Base-by-base conservation (phyloP, 2,888 invertebrate genomes). In the Priocnemis perturbator region DNA sequence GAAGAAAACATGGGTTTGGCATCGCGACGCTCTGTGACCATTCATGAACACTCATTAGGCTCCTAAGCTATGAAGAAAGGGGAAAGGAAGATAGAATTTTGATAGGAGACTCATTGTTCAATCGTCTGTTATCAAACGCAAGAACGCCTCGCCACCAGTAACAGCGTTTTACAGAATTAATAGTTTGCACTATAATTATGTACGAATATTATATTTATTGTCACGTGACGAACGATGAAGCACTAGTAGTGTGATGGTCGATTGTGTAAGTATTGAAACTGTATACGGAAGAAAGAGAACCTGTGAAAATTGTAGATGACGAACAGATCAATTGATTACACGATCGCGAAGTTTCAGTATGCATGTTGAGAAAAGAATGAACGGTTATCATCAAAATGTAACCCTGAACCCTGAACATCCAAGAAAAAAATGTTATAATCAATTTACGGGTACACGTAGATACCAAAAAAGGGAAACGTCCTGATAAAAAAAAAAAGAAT, bases 1-100 rank as follows among this genome's bases (percentile, higher is more conserved):
- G 84, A 96, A 96, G 91, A 96, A 96, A 89, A 95, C 96, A 68
- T 98, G 97, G 97, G 96, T 97, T 69, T 96, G 95, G 93, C 97
- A 97, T 90, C 93, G 96, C 79, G 97, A 97, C 91, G 94, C 94
- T 81, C 93, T 96, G 88, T 96, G 89, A 89, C 87, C 83, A 74
- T 78, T 82, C 60, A 79, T 56, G n/a, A 64, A 71, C 67, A 59
- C 56, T 65, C 74, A 48, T 73, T 67, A 76, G 65, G 37, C 7
- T 73, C 67, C 65, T 56, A 71, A 74, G 61, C 53, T 37, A 37
- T 37, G 14, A 37, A 37, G 37, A 11, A 9, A 9, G 37, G 37
- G 4, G 7, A 37, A 37, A 1, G 37, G 37, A 9, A 37, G 7
- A 37, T 7, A 37, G 20, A 17, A 65, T 37, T n/a, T n/a, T 65